phyloP scores from a whole-genome alignment of 2,888 invertebrate genomes.

The Pherbina coryleti region DNA sequence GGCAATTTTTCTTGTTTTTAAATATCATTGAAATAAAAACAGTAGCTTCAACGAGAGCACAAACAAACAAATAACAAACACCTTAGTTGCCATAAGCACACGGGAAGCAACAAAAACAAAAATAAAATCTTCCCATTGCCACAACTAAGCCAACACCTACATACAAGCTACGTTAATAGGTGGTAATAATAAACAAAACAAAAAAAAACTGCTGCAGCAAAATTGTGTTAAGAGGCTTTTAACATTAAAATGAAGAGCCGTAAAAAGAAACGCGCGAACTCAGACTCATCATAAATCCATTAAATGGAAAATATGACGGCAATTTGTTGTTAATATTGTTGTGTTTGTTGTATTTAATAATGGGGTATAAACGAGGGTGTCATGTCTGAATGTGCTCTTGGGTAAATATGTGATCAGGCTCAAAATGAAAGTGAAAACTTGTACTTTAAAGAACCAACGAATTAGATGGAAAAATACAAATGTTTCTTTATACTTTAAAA shows the following conservation, averaged over 20 bases:
- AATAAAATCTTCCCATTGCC: not conserved
- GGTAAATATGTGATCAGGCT: not conserved
- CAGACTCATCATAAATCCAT: constrained; percentile 38
- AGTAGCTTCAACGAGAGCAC: too few relatives aligned
- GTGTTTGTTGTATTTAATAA: not conserved
- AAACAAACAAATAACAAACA: too few relatives aligned
- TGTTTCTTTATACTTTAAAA: too few relatives aligned
- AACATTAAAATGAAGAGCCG: constrained; percentile 19
- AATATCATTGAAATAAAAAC: too few relatives aligned
- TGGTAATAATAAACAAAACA: not conserved
- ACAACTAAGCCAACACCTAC: not conserved
- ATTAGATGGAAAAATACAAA: too few relatives aligned
- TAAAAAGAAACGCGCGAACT: constrained; percentile 1
- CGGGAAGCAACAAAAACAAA: not conserved
- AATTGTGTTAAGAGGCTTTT: constrained; percentile 34
- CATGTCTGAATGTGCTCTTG: not conserved
- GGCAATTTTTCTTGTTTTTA: too few relatives aligned
- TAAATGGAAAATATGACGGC: constrained; percentile 31
- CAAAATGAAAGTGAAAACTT: constrained; percentile 20
- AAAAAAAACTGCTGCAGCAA: not conserved
- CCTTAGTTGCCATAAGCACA: too few relatives aligned
- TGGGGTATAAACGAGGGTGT: constrained; percentile 1
- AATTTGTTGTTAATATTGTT: constrained; percentile 26
- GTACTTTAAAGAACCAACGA: too few relatives aligned
- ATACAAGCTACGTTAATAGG: not conserved